Evolutionary conservation across 2,113 vertebrate species (phyloP).

Genomic region (Epinephelus moara): DNA sequence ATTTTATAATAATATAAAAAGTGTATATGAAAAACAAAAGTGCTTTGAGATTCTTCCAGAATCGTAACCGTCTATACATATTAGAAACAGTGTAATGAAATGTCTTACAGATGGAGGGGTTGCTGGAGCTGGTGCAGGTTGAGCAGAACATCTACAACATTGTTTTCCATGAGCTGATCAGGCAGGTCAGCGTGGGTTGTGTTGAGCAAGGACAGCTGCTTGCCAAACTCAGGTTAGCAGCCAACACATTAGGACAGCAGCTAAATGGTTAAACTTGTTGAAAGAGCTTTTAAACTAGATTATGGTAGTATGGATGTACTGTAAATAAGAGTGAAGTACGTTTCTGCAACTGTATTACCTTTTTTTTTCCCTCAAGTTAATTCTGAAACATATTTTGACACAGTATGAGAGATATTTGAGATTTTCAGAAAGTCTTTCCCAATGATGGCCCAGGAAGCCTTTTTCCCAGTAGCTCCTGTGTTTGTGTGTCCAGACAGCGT

Average conservation of each 20-base stretch:
- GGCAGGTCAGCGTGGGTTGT: constrained; percentile 92
- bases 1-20: not conserved
- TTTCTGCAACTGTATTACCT: not conserved
- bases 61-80: not conserved
- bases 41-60: not conserved
- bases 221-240: constrained; percentile 89
- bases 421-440: not conserved
- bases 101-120: constrained; percentile 86
- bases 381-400: not conserved
- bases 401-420: not conserved
- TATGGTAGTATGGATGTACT: not conserved
- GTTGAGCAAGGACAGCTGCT: constrained; percentile 91
- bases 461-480: not conserved
- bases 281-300: not conserved
- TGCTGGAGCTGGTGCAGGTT: constrained; percentile 86
- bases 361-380: not conserved
- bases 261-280: not conserved
- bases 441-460: not conserved
- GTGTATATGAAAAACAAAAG: not conserved
- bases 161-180: constrained; percentile 92
- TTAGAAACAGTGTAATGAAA: constrained; percentile 1
- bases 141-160: constrained; percentile 94
- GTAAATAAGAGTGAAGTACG: not conserved
- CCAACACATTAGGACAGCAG: not conserved
- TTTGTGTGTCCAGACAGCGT: constrained; percentile 82